Evolutionary conservation across 1,140 invertebrate genomes (phyloP).

Genomic region (Euura saliciscinereae): DNA sequence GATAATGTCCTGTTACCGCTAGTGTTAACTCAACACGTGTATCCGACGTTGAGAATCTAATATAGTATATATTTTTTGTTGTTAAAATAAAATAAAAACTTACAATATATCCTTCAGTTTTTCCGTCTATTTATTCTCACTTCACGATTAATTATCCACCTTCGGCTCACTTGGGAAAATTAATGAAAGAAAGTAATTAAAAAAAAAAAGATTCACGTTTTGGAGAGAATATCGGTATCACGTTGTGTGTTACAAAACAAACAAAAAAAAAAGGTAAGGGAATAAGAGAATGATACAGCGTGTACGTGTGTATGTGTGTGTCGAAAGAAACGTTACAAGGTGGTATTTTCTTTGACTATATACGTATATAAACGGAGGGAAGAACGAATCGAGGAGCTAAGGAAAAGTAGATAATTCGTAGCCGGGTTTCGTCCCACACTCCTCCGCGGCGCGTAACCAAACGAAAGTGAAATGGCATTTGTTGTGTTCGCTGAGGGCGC

Average conservation of each 20-base stretch:
- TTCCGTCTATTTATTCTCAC: too few relatives aligned
- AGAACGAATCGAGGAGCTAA: conserved; percentile 8
- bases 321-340: too few relatives aligned
- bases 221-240: neutral
- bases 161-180: too few relatives aligned
- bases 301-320: neutral
- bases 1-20: conserved; percentile 39
- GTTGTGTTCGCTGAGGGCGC: conserved; percentile 29
- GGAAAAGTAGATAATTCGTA: neutral
- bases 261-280: neutral
- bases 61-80: too few relatives aligned
- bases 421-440: conserved; percentile 42
- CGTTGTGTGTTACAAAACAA: neutral
- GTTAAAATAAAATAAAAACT: too few relatives aligned
- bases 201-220: neutral
- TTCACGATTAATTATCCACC: too few relatives aligned
- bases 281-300: neutral
- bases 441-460: conserved; percentile 56
- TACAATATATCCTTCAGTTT: too few relatives aligned
- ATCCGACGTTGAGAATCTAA: too few relatives aligned
- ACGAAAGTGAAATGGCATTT: conserved; percentile 64
- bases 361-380: neutral
- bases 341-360: too few relatives aligned
- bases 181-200: too few relatives aligned
- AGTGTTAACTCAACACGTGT: too few relatives aligned